Evolutionary conservation across 2,797 vertebrate species (phyloP), one percentile per base, ranked within the genome.

Genomic region (Apogon talboti): DNA sequence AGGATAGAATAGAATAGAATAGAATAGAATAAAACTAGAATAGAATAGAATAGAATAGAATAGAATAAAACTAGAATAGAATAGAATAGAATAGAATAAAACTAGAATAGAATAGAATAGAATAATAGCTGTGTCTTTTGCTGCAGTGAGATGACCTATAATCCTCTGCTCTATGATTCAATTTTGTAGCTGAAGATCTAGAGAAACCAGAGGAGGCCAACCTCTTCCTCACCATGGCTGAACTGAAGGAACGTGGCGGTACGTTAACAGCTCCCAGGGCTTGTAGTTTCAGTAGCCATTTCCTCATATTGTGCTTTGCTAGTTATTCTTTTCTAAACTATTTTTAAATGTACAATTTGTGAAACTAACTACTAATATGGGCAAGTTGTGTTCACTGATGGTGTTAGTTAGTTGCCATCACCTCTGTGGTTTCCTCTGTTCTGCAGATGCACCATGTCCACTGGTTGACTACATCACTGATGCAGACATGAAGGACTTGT

Each of bases 141-240:
- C 5, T 10, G 54, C 18, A 4, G 7, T 15, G 1, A 47, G 5
- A 0, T 69, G 7, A 71, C 24, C 43, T 66, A 1, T 6, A 11
- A 1, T 42, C 2, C 35, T 46, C 78, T 54, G n/a, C 4, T n/a
- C 6, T 41, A 41, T 19, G 7, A n/a, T 77, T 14, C 62, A 13
- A 13, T 63, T 44, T 15, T 60, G 24, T 12, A 91, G 90, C 0
- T 49, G 12, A 13, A 2, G 14, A 12, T 7, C 50, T 58, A 9
- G 74, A 69, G 0, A 82, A 42, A 2, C 11, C 35, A 10, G 68
- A 77, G 0, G 83, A 78, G 14, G 4, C 33, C 0, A 86, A 90
- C 43, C 71, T 93, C 59, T 93, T 94, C 61, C 74, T 90, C 45
- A 87, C 78, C 33, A 89, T 91, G 89, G 73, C 82, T n/a, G 78